Evolutionary conservation across 2,888 invertebrate genomes (phyloP).

Genomic region (Amphipyra tragopoginis): DNA sequence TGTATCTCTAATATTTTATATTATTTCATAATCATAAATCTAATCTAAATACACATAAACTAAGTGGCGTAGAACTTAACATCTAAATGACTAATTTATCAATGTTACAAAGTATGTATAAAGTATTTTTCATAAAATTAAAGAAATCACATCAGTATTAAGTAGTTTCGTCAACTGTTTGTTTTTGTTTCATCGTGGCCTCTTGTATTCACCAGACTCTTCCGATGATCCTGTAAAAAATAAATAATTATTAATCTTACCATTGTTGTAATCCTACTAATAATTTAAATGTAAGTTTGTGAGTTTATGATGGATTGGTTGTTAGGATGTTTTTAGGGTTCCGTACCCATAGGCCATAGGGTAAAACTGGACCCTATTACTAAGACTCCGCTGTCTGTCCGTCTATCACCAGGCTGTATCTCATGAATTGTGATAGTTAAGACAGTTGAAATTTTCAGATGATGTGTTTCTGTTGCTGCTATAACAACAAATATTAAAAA

Average conservation of each 20-base stretch:
- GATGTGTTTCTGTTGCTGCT: too few species aligned
- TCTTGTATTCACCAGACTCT: conserved; percentile 85
- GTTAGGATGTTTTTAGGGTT: too few species aligned
- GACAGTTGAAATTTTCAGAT: too few species aligned
- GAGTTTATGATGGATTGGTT: too few species aligned
- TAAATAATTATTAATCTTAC: conserved; percentile 1
- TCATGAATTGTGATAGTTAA: too few species aligned
- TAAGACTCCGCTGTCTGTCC: too few species aligned
- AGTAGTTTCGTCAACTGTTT: conserved; percentile 71
- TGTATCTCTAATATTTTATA: conserved; percentile 65
- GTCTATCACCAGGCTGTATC: too few species aligned
- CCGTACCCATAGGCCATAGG: too few species aligned
- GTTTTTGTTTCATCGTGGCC: conserved; percentile 77
- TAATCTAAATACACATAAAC: conserved; percentile 65
- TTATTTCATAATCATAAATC: conserved; percentile 71
- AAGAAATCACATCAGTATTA: conserved; percentile 86
- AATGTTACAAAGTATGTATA: conserved; percentile 69
- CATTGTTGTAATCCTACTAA: background rate
- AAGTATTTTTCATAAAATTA: conserved; percentile 73
- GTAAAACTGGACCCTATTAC: too few species aligned
- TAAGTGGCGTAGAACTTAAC: conserved; percentile 75
- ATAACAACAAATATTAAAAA: too few species aligned
- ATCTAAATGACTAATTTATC: conserved; percentile 85
- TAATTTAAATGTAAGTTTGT: too few species aligned
- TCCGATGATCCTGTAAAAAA: conserved; percentile 82